These are phyloP conservation scores for Elanus axillaris DNA, from an alignment of 2,113 vertebrate genomes.

Conservation along the genomic window DNA sequence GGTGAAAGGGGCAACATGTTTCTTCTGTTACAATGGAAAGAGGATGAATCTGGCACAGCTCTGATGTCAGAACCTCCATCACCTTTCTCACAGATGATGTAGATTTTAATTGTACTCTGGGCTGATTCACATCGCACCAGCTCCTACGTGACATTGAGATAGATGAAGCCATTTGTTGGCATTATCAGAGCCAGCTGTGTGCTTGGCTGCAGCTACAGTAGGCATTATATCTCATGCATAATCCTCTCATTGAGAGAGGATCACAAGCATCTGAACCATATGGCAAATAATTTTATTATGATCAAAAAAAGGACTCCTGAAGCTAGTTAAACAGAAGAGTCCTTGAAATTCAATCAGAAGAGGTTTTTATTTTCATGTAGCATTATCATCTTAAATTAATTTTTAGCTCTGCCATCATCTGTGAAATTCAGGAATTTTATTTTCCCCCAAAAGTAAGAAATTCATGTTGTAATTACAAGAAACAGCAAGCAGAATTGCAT, in stretches of 20 bases:
- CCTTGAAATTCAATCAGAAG: constrained; percentile 79
- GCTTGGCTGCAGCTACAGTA: constrained; percentile 78
- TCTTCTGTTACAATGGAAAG: constrained; percentile 69
- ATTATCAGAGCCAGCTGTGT: constrained; percentile 90
- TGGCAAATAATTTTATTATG: constrained; percentile 86
- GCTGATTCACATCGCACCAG: constrained; percentile 71
- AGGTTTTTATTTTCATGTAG: constrained; percentile 71
- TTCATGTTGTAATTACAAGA: constrained; percentile 34
- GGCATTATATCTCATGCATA: constrained; percentile 84
- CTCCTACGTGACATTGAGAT: constrained; percentile 83
- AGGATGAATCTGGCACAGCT: constrained; percentile 72
- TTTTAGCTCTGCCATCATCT: constrained; percentile 53
- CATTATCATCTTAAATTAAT: constrained; percentile 71
- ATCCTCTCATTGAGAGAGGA: constrained; percentile 78
- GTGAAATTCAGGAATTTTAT: constrained; percentile 12
- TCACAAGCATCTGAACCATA: constrained; percentile 80
- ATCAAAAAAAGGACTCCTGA: constrained; percentile 82
- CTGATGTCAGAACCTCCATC: constrained; percentile 81
- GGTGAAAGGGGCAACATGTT: constrained; percentile 72
- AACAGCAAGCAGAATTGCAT: background rate
- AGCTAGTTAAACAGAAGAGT: constrained; percentile 80
- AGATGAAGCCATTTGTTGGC: constrained; percentile 87
- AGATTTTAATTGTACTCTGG: constrained; percentile 80
- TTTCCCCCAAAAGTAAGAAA: constrained; percentile 41
- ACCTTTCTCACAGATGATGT: constrained; percentile 81